phyloP scores from a whole-genome alignment of 2,113 vertebrate genomes.

The Eudorcas thomsonii region DNA sequence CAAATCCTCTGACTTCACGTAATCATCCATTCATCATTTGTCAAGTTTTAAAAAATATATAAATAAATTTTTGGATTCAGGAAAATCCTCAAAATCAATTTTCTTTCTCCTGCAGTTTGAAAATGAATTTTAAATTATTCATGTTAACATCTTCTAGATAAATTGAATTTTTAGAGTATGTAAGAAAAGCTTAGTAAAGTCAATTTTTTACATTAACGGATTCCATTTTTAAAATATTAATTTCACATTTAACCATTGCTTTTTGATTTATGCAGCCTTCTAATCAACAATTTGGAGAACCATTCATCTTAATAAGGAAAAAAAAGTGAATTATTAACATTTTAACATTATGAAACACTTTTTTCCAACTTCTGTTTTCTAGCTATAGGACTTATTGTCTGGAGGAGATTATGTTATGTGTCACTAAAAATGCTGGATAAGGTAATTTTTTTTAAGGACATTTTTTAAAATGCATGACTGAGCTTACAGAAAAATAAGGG shows the following conservation, averaged over 20 bases:
- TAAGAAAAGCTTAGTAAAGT: constrained; percentile 60
- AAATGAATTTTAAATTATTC: constrained; percentile 72
- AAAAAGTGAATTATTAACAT: constrained; percentile 2
- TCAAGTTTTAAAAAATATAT: not conserved
- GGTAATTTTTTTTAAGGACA: not conserved
- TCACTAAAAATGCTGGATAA: not conserved
- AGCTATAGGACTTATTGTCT: not conserved
- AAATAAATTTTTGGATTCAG: not conserved
- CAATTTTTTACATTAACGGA: not conserved
- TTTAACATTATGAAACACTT: constrained; percentile 26
- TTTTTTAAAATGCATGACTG: not conserved
- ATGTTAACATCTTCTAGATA: constrained; percentile 56
- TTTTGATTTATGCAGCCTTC: constrained; percentile 10
- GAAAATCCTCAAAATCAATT: constrained; percentile 36
- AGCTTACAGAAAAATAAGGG: not conserved
- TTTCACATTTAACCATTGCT: constrained; percentile 38
- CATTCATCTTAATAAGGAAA: constrained; percentile 39
- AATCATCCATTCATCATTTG: not conserved
- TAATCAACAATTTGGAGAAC: constrained; percentile 23
- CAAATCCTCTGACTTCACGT: not conserved
- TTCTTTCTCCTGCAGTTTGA: constrained; percentile 45
- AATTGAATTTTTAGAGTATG: constrained; percentile 46
- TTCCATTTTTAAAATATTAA: constrained; percentile 54
- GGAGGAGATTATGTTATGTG: not conserved
- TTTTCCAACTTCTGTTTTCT: not conserved